Conservation (phyloP, 2,888 invertebrate species). For the Nebria salina region DNA sequence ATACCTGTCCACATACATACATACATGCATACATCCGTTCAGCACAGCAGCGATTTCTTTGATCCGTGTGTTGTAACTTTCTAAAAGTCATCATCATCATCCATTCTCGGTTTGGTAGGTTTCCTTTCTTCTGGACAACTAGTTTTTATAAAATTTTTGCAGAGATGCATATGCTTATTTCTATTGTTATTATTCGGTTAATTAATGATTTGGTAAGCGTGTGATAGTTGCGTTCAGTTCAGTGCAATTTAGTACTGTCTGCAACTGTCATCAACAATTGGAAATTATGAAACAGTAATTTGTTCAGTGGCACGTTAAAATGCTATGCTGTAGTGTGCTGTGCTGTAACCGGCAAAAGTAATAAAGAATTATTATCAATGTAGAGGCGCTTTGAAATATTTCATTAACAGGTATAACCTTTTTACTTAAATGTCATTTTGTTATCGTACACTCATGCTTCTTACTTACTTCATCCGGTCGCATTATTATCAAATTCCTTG, state of each 20-base stretch:
- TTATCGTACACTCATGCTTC: not conserved
- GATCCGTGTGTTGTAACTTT: not conserved
- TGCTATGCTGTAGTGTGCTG: not conserved
- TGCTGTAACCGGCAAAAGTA: not conserved
- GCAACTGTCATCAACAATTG: not conserved
- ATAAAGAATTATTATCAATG: not conserved
- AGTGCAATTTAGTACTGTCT: not conserved
- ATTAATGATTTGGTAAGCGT: not conserved
- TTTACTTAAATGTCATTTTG: not conserved
- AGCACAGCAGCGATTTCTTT: not conserved
- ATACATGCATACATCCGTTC: not conserved
- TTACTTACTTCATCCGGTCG: no score
- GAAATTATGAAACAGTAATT: not conserved
- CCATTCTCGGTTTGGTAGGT: no score
- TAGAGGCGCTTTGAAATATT: not conserved
- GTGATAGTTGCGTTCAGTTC: not conserved
- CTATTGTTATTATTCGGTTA: not conserved
- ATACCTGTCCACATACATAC: not conserved
- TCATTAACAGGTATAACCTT: not conserved
- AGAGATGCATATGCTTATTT: no score
- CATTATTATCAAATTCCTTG: no score
- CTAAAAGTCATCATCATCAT: not conserved
- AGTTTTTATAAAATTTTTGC: no score
- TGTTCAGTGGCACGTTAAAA: not conserved
- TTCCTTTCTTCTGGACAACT: no score